A percentile compares a stretch with the other conserved stretches of the same genome.
These are phyloP conservation scores for Leptoclinus maculatus DNA, from an alignment of 2,797 vertebrate genomes.

Conservation along the genomic window DNA sequence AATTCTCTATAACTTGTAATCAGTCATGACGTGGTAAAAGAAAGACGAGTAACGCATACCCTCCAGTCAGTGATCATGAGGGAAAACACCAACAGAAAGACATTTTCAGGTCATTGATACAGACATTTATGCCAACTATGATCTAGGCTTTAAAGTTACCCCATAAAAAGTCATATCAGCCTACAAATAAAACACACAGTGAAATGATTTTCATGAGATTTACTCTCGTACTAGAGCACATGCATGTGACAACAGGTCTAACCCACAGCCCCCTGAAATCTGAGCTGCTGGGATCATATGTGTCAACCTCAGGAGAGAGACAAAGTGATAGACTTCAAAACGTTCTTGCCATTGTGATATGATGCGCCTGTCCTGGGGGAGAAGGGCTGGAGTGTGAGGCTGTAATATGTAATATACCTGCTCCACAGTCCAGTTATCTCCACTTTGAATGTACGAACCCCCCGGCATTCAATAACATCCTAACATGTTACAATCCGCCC, in stretches of 20 bases:
- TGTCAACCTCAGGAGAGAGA: constrained; percentile 2
- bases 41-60: neutral
- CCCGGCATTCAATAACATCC: constrained; percentile 44
- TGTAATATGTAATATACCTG: constrained; percentile 48
- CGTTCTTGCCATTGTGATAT: neutral
- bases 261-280: neutral
- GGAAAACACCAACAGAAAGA: neutral
- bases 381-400: constrained; percentile 44
- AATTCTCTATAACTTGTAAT: constrained; percentile 15
- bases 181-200: neutral
- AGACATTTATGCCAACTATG: constrained; percentile 9
- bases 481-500: constrained; percentile 68
- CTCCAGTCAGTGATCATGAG: neutral
- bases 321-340: neutral
- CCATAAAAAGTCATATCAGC: constrained; percentile 14
- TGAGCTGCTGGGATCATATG: constrained; percentile 23
- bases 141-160: neutral
- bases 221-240: neutral
- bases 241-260: constrained; percentile 18
- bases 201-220: neutral
- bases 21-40: constrained; percentile 3
- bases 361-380: constrained; percentile 23
- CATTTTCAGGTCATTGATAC: neutral
- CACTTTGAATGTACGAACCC: constrained; percentile 44
- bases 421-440: constrained; percentile 45